Conservation (phyloP, 2,888 invertebrate species). For the Nomada goodeniana region DNA sequence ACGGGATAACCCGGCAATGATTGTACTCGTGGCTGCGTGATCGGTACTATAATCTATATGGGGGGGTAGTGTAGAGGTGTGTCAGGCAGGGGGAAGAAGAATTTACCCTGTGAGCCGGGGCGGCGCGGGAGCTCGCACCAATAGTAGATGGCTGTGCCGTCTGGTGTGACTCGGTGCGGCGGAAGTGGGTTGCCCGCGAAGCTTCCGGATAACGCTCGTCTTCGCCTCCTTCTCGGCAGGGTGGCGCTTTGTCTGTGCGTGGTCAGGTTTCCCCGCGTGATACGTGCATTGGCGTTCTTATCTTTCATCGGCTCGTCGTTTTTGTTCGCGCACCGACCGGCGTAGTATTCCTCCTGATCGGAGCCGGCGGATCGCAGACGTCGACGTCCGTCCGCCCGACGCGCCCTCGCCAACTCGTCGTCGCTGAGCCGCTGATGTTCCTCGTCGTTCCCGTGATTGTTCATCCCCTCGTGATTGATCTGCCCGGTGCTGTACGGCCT, state of each 20-base stretch:
- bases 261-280: conserved; percentile 64
- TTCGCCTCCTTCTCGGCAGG: conserved; percentile 79
- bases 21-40: conserved; percentile 15
- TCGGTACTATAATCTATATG: conserved; percentile 15
- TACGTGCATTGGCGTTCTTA: conserved; percentile 75
- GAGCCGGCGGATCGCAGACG: conserved; percentile 64
- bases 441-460: conserved; percentile 72
- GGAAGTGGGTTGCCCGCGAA: conserved; percentile 85
- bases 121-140: conserved; percentile 92
- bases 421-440: conserved; percentile 67
- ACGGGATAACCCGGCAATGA: conserved; percentile 7
- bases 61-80: conserved; percentile 18
- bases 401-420: conserved; percentile 62
- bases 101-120: conserved; percentile 84
- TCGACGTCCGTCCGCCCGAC: conserved; percentile 51
- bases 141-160: conserved; percentile 94
- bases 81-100: conserved; percentile 64
- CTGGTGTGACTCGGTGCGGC: conserved; percentile 91
- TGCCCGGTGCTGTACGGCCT: conserved; percentile 69
- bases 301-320: conserved; percentile 70
- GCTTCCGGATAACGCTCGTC: conserved; percentile 80
- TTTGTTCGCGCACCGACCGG: conserved; percentile 50
- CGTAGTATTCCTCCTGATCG: conserved; percentile 68
- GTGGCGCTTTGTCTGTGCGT: conserved; percentile 80
- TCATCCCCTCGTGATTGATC: conserved; percentile 71